A percentile compares a stretch with the other conserved stretches of the same genome.
These are phyloP conservation scores for Melanerpes aurifrons DNA, from an alignment of 2,113 vertebrate genomes.

Conservation along the genomic window DNA sequence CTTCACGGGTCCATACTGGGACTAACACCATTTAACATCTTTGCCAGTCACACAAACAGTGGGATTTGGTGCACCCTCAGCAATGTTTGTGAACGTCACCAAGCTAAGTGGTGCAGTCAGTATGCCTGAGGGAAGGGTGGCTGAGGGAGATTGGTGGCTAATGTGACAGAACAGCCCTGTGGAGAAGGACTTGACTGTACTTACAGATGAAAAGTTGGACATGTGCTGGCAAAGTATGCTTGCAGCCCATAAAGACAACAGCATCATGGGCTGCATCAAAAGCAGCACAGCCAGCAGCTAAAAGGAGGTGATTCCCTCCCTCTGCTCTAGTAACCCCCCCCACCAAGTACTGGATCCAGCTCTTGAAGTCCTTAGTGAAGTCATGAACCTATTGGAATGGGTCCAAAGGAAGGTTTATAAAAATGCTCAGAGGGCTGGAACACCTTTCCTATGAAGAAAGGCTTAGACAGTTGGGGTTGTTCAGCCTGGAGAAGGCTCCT, in stretches of 20 bases:
- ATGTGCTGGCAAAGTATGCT: fast-evolving
- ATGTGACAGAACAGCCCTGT: neutral
- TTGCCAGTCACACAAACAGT: neutral
- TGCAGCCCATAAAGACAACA: neutral
- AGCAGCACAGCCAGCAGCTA: neutral
- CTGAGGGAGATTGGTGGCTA: neutral
- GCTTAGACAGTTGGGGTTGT: too few species aligned
- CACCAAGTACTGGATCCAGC: neutral
- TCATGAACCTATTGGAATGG: neutral
- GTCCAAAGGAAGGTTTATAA: too few species aligned
- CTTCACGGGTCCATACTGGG: too few species aligned
- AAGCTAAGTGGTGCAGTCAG: fast-evolving
- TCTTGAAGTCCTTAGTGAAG: neutral
- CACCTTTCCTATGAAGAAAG: too few species aligned
- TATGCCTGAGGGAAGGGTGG: fast-evolving
- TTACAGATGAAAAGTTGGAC: neutral
- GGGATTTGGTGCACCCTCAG: fast-evolving
- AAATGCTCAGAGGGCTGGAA: too few species aligned
- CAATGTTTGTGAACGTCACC: neutral
- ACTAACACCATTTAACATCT: neutral
- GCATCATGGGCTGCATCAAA: neutral
- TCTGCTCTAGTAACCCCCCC: neutral
- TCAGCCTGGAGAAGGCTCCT: too few species aligned
- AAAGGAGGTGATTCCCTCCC: neutral
- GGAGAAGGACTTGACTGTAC: neutral